These are phyloP conservation scores for Sinella curviseta DNA, from an alignment of 1,140 invertebrate species.

Conservation along the genomic window DNA sequence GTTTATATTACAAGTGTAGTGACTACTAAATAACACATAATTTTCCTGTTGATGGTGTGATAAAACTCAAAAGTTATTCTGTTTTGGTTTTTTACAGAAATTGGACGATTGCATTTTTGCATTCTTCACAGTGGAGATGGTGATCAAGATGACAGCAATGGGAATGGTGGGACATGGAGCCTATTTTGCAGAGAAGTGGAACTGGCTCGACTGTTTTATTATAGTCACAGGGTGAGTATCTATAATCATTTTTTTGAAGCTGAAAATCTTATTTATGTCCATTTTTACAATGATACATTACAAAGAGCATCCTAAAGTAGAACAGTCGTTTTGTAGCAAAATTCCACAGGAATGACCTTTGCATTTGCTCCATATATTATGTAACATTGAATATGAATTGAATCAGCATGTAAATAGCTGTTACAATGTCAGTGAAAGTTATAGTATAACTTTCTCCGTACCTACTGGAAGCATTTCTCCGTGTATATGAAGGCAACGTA, in stretches of 20 bases:
- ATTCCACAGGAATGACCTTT: background rate
- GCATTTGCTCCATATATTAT: no score
- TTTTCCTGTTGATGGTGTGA: background rate
- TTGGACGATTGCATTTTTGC: constrained; percentile 98
- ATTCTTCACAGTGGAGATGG: constrained; percentile 95
- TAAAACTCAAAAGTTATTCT: background rate
- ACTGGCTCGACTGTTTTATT: constrained; percentile 97
- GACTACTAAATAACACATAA: background rate
- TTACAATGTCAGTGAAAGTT: no score
- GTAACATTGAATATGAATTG: no score
- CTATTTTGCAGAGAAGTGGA: constrained; percentile 97
- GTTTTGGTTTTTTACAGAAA: constrained; percentile 65
- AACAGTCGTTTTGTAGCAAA: background rate
- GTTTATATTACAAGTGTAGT: background rate
- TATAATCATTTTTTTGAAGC: background rate
- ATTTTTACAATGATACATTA: background rate
- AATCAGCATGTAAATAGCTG: no score
- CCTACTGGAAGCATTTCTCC: no score
- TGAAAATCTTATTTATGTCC: background rate
- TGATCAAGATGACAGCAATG: constrained; percentile 98
- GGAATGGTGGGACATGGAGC: constrained; percentile 92
- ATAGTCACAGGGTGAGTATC: constrained; percentile 85
- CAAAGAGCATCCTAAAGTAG: background rate
- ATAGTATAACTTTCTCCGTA: no score
- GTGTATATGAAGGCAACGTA: no score